Base-by-base conservation (phyloP, 2,888 invertebrate species). In the Scelioninae gen. 1 region DNA sequence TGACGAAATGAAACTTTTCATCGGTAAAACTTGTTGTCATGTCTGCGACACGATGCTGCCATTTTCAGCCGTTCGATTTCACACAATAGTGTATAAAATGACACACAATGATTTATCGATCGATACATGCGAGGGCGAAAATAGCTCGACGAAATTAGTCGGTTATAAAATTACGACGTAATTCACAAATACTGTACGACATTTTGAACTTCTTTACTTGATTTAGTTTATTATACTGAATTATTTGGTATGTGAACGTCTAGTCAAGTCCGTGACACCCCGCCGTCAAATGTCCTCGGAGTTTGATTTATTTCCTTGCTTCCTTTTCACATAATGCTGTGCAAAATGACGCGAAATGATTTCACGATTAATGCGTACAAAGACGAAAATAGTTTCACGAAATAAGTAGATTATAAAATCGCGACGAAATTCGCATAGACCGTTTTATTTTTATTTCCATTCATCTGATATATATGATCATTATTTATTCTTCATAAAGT, bases 251-350 rank as follows among this genome's bases (percentile, higher is more conserved):
- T 55, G 60, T 32, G 51, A 80, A 82, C 79, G 87, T 85, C 86
- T 83, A 83, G 86, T 87, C 86, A 87, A 87, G 85, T 84, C 83
- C 85, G 63, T 77, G 83, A 84, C 82, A 86, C 80, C 85, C n/a
- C n/a, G n/a, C 76, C 32, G 74, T 79, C 80, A 38, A 51, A 60
- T 55, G 49, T 66, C 65, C 47, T 63, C 60, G 62, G 75, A 58
- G 55, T 69, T 68, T 40, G 69, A 69, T 65, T 68, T n/a, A 23
- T 43, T 47, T 62, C 11, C 49, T 68, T 45, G 51, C 40, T 81
- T 75, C 71, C 51, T 47, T 68, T 65, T 77, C 55, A 63, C 66
- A 63, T 69, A 81, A 75, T 45, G 74, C 80, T 74, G 74, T 74
- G 80, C 80, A 80, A 80, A 80, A 80, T 74, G 72, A 79, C 72